phyloP scores from a whole-genome alignment of 2,797 vertebrate genomes.

The Poecilia picta region DNA sequence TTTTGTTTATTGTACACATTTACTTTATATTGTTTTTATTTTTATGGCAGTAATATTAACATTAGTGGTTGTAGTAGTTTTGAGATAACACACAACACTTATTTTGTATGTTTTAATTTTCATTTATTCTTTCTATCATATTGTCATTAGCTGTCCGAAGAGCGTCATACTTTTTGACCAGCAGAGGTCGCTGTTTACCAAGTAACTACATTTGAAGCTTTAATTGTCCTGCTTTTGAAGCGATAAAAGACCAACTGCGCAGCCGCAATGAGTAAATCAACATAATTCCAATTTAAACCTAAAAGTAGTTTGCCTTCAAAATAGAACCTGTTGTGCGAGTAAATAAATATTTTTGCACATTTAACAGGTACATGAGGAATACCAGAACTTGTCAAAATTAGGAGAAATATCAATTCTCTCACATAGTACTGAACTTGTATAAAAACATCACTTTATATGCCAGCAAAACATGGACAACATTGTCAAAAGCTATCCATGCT shows the following conservation, averaged over 20 bases:
- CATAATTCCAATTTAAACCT: not conserved
- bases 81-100: not conserved
- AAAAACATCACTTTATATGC: not conserved
- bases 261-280: conserved; percentile 51
- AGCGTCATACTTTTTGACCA: conserved; percentile 11
- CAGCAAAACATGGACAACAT: not conserved
- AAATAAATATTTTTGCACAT: not conserved
- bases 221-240: not conserved
- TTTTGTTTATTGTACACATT: not conserved
- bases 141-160: not conserved
- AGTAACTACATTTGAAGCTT: not conserved
- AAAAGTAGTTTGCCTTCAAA: conserved; percentile 10
- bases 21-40: not conserved
- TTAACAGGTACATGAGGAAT: not conserved
- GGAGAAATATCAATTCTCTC: not conserved
- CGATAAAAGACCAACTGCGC: conserved; percentile 48
- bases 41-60: not conserved
- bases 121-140: not conserved
- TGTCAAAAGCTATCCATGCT: not conserved
- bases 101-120: not conserved
- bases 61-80: not conserved
- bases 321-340: not conserved
- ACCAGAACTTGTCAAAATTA: not conserved
- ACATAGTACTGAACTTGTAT: not conserved
- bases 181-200: conserved; percentile 49